Evolutionary conservation across 1,140 invertebrate genomes (phyloP).

Genomic region (Chionoecetes opilio): DNA sequence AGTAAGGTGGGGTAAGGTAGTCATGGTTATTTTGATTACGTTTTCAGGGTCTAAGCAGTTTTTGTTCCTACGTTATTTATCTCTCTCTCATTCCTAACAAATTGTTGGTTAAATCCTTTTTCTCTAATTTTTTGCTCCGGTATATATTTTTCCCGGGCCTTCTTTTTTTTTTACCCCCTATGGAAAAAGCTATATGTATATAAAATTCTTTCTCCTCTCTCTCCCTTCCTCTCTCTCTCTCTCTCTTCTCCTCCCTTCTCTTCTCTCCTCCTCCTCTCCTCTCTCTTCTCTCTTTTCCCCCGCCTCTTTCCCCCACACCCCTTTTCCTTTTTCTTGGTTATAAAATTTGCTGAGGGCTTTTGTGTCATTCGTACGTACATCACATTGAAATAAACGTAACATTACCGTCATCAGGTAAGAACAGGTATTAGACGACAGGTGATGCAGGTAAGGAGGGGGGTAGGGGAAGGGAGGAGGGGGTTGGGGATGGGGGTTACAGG

Average conservation of each 20-base stretch:
- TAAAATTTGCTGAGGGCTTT: too few relatives aligned
- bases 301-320: background rate
- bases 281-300: background rate
- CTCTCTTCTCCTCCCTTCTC: background rate
- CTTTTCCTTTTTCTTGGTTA: background rate
- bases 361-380: too few relatives aligned
- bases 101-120: too few relatives aligned
- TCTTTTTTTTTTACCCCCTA: too few relatives aligned
- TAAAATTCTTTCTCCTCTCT: too few relatives aligned
- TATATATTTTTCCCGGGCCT: too few relatives aligned
- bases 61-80: background rate
- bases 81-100: background rate
- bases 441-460: background rate
- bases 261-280: conserved; percentile 8
- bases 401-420: background rate
- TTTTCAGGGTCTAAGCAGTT: too few relatives aligned
- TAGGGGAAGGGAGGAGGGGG: background rate
- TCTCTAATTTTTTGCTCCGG: too few relatives aligned
- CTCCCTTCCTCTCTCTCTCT: background rate
- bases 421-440: background rate
- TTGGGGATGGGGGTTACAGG: background rate
- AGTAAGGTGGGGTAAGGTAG: too few relatives aligned
- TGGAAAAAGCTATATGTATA: too few relatives aligned
- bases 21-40: too few relatives aligned
- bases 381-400: background rate